These are phyloP conservation scores for Petrocephalus microphthalmus DNA, from an alignment of 2,113 vertebrate genomes.

Conservation along the genomic window DNA sequence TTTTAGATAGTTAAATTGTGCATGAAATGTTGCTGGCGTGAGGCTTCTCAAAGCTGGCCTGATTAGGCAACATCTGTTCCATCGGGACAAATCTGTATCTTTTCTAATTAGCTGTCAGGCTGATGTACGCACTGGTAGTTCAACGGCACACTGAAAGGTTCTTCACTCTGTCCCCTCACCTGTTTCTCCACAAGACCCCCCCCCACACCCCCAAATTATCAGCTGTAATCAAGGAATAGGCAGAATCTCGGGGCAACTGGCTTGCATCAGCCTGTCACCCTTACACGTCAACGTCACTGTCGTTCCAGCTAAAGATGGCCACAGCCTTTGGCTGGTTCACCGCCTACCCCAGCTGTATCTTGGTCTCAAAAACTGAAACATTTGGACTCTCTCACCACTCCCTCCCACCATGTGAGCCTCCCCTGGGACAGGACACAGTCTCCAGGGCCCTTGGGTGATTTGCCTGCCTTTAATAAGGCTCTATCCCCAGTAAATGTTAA, in stretches of 20 bases:
- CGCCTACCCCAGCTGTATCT: conserved; percentile 26
- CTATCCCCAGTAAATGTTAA: conserved; percentile 51
- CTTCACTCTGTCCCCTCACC: conserved; percentile 89
- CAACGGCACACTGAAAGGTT: conserved; percentile 94
- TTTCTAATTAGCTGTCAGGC: conserved; percentile 99
- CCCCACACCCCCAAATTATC: conserved; percentile 67
- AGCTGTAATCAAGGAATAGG: conserved; percentile 93
- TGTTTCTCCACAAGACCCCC: conserved; percentile 58
- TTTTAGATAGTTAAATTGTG: conserved; percentile 99
- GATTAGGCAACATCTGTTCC: conserved; percentile 99
- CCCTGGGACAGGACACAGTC: conserved; percentile 50
- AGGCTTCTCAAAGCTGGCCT: conserved; percentile 96
- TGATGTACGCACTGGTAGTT: conserved; percentile 96
- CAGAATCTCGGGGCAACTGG: conserved; percentile 87
- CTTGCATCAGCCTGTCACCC: conserved; percentile 69
- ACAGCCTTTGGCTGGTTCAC: conserved; percentile 76
- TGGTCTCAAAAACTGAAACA: conserved; percentile 1
- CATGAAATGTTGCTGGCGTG: conserved; percentile 99
- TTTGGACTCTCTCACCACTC: not conserved
- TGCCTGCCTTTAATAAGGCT: conserved; percentile 44
- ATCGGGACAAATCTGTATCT: conserved; percentile 99
- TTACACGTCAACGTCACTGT: not conserved
- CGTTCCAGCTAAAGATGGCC: conserved; percentile 32
- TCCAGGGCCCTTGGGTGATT: conserved; percentile 35
- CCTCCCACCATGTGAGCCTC: conserved; percentile 4